A percentile compares a stretch with the other conserved stretches of the same genome.
phyloP scores from a whole-genome alignment of 1,140 invertebrate species.

The Aphis gossypii region DNA sequence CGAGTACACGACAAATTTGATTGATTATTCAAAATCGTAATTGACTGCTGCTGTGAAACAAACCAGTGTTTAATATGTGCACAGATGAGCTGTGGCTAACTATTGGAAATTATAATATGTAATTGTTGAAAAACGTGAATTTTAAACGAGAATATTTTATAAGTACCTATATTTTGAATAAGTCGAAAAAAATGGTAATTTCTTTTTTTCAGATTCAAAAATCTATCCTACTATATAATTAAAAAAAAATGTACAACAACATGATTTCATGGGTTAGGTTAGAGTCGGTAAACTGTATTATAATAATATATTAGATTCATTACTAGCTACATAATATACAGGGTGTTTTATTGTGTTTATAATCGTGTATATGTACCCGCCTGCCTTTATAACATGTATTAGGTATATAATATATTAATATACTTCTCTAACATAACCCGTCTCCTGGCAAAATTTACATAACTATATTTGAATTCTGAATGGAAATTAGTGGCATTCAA shows the following conservation, averaged over 20 bases:
- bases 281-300: neutral
- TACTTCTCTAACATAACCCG: neutral
- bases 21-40: too few relatives aligned
- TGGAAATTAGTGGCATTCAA: conserved; percentile 10
- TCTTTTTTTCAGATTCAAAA: too few relatives aligned
- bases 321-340: neutral
- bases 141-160: neutral
- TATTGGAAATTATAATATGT: neutral
- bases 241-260: neutral
- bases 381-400: neutral
- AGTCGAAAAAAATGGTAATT: neutral
- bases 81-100: too few relatives aligned
- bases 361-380: neutral
- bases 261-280: neutral
- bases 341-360: neutral
- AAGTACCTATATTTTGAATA: neutral
- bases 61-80: neutral
- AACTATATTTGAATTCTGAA: neutral
- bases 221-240: neutral
- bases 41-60: too few relatives aligned
- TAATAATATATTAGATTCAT: neutral
- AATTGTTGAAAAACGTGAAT: neutral
- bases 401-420: neutral
- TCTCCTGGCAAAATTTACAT: neutral
- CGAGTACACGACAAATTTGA: neutral